Evolutionary conservation across 2,113 vertebrate species (phyloP).

Genomic region (Elanoides forficatus): DNA sequence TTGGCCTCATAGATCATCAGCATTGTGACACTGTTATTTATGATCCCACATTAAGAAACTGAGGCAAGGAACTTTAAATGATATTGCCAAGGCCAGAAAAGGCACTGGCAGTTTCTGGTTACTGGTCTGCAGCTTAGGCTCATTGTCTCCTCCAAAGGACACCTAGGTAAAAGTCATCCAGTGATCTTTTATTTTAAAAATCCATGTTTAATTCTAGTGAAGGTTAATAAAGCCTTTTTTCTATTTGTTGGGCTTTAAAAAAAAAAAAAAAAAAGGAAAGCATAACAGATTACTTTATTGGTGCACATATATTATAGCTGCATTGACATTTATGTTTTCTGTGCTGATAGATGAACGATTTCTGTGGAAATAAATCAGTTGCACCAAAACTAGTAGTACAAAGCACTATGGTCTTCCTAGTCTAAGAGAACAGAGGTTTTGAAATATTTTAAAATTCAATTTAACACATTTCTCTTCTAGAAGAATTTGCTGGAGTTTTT

Average conservation of each 20-base stretch:
- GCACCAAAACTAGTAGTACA: slow-evolving; percentile 40
- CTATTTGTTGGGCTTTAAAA: not conserved
- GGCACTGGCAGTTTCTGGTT: not conserved
- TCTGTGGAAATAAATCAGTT: slow-evolving; percentile 71
- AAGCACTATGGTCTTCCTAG: slow-evolving; percentile 13
- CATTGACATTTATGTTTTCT: slow-evolving; percentile 76
- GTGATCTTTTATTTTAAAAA: slow-evolving; percentile 8
- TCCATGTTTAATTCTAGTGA: slow-evolving; percentile 47
- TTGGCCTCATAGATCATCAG: not conserved
- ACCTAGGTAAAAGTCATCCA: not conserved
- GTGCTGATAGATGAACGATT: slow-evolving; percentile 68
- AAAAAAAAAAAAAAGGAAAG: not conserved
- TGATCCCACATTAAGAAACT: not conserved
- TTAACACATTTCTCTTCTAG: not conserved
- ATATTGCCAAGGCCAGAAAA: not conserved
- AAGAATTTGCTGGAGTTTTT: not conserved
- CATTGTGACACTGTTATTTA: not conserved
- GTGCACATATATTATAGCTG: slow-evolving; percentile 63
- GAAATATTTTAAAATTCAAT: slow-evolving; percentile 53
- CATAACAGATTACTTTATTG: slow-evolving; percentile 68
- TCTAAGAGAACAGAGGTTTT: slow-evolving; percentile 27
- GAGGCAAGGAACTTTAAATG: not conserved
- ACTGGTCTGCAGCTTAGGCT: not conserved
- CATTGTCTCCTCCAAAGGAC: not conserved
- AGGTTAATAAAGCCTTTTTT: slow-evolving; percentile 52